These are phyloP conservation scores for Pseudococcus longispinus DNA, from an alignment of 2,888 invertebrate species.

Conservation along the genomic window DNA sequence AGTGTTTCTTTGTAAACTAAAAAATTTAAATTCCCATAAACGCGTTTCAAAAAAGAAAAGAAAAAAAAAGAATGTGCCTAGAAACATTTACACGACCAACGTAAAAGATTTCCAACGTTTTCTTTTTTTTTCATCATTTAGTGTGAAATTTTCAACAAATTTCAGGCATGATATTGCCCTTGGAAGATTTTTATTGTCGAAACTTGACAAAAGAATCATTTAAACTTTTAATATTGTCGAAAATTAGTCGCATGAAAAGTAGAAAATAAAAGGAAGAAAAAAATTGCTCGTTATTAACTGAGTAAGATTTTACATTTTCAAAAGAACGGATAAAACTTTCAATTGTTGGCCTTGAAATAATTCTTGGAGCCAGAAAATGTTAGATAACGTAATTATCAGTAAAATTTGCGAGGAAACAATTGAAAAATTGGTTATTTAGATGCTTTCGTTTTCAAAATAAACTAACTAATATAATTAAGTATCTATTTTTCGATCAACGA, in stretches of 20 bases:
- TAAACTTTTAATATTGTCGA: not conserved
- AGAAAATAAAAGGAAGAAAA: not conserved
- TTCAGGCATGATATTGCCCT: not conserved
- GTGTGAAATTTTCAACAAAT: not conserved
- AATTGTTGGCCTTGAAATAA: not conserved
- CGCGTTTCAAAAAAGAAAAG: not conserved
- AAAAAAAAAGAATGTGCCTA: not conserved
- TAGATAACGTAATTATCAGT: not conserved
- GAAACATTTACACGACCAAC: not conserved
- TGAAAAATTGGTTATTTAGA: too few species aligned
- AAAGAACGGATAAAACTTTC: not conserved
- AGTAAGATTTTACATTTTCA: not conserved
- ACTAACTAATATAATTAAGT: too few species aligned
- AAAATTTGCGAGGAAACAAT: too few species aligned
- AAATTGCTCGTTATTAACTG: not conserved
- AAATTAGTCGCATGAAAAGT: not conserved
- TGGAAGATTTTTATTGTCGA: not conserved
- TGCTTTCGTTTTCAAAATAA: too few species aligned
- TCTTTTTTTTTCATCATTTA: not conserved
- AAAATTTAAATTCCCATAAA: not conserved
- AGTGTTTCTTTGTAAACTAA: too few species aligned
- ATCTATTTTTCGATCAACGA: too few species aligned
- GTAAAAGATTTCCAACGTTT: not conserved
- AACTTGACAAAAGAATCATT: not conserved
- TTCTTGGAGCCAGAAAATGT: not conserved